Base-by-base conservation (phyloP, 2,888 invertebrate genomes). In the Caradrina clavipalpis region DNA sequence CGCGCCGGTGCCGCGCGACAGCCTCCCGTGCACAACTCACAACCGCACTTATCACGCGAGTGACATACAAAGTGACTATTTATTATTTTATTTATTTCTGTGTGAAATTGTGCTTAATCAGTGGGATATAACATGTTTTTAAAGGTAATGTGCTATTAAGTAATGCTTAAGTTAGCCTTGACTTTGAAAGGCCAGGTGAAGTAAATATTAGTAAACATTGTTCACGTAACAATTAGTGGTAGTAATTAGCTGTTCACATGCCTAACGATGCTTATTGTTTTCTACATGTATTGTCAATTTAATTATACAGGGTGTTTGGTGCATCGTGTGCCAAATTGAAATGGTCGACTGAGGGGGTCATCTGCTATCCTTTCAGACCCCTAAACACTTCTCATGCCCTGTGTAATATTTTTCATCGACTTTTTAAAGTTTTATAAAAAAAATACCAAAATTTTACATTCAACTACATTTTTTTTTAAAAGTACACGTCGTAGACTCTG, bases 1-100 rank as follows among this genome's bases (percentile, higher is more conserved):
- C 92, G 92, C 91, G 90, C 89, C 83, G 88, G 84, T 87, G 87
- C 88, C 87, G 94, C 95, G 94, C 93, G 88, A 94, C 92, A 95
- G 93, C 95, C 95, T 95, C 93, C 91, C 93, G 93, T 89, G 92
- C 93, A 91, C 86, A 88, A 88, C 87, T 85, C 74, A 84, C 86
- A 86, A 86, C 87, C 86, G 84, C 83, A 85, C 89, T 89, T 87
- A 90, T 86, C 88, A 89, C 94, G 95, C 93, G 94, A 90, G 95
- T 95, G 93, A 91, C 87, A 88, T 86, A 88, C 45, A 69, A 67
- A 76, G 90, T 87, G 83, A 80, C 74, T 83, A 84, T 78, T 82
- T 85, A 81, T 83, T 86, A 82, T 84, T 81, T 55, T 26, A 64
- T 54, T 80, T 73, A 67, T 54, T 73, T 61, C 81, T 82, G 82